A percentile compares a stretch with the other conserved stretches of the same genome.
phyloP scores from a whole-genome alignment of 2,888 invertebrate species.

The Xylota segnis region DNA sequence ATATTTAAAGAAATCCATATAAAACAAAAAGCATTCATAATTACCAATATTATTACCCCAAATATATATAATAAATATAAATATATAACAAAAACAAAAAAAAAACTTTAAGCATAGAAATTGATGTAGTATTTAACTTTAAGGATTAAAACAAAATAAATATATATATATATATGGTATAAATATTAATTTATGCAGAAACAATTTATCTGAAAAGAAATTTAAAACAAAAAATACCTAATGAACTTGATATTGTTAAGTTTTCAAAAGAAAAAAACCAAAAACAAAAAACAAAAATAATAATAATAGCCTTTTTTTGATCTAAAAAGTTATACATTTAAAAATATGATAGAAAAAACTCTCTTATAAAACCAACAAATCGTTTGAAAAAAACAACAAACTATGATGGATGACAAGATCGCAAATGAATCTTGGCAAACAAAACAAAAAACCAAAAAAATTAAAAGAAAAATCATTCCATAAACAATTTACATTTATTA shows the following conservation, averaged over 20 bases:
- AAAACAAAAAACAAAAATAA: too few species aligned
- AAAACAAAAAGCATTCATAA: conserved; percentile 51
- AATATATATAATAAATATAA: conserved; percentile 50
- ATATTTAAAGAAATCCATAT: conserved; percentile 75
- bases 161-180: conserved; percentile 43
- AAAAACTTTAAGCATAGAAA: conserved; percentile 68
- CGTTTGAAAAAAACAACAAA: conserved; percentile 24
- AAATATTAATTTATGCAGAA: conserved; percentile 57
- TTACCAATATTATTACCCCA: conserved; percentile 66
- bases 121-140: conserved; percentile 76
- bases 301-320: conserved; percentile 50
- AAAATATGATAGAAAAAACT: conserved; percentile 45
- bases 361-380: conserved; percentile 36
- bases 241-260: conserved; percentile 66
- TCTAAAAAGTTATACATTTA: conserved; percentile 60
- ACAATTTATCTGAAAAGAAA: conserved; percentile 58
- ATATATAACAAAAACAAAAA: too few species aligned
- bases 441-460: conserved; percentile 33
- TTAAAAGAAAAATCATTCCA: conserved; percentile 41
- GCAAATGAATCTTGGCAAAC: conserved; percentile 48
- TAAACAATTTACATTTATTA: conserved; percentile 36
- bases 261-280: conserved; percentile 39
- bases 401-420: conserved; percentile 37
- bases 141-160: conserved; percentile 65
- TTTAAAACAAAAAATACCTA: conserved; percentile 12